These are phyloP conservation scores for Chloroceryle inda DNA, from an alignment of 2,797 vertebrate genomes.

Conservation along the genomic window DNA sequence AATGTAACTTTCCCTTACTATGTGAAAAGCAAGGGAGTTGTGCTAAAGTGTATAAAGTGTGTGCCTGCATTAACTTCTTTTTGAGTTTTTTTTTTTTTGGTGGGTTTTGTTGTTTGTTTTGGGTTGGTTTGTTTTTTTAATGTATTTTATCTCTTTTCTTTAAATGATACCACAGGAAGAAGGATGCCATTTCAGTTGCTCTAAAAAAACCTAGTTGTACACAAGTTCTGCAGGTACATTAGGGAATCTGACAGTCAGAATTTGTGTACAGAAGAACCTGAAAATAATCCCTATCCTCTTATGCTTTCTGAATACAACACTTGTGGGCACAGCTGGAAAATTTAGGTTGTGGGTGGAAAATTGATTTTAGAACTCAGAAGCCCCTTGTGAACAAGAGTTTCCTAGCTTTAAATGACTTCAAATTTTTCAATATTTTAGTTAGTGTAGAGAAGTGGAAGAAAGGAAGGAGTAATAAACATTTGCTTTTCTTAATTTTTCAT, in stretches of 20 bases:
- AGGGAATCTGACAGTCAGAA: not conserved
- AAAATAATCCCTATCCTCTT: not conserved
- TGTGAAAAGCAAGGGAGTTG: not conserved
- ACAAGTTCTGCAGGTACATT: not conserved
- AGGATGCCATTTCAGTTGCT: not conserved
- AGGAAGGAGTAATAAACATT: not conserved
- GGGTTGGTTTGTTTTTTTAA: not conserved
- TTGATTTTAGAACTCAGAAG: not conserved
- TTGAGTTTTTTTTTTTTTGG: not conserved
- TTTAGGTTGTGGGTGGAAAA: slow-evolving; percentile 7
- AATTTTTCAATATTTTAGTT: not conserved
- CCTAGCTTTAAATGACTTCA: not conserved
- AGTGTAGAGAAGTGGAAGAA: not conserved
- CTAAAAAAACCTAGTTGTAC: not conserved
- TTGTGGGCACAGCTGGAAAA: not conserved
- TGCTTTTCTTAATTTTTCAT: no score
- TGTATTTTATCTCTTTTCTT: not conserved
- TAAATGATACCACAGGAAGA: not conserved
- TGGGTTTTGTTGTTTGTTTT: no score
- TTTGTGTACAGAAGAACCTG: not conserved
- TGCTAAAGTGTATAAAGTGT: not conserved
- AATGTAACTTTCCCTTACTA: not conserved
- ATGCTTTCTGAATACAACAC: not conserved
- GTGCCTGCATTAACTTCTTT: not conserved
- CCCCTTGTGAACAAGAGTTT: not conserved